Conservation (phyloP, 2,113 vertebrate species). For the Notechis scutatus region DNA sequence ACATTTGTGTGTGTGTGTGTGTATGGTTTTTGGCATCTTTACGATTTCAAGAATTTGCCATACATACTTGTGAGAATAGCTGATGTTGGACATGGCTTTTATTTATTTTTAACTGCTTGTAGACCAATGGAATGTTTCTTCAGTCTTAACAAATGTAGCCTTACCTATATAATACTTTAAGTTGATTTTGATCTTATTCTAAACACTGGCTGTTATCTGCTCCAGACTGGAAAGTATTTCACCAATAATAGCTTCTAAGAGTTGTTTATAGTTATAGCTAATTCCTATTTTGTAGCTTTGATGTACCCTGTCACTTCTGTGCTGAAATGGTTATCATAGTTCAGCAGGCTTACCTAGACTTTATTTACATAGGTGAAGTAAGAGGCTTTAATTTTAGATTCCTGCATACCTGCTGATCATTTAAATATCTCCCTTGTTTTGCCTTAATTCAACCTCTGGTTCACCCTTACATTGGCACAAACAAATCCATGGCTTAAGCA, state of each 20-base stretch:
- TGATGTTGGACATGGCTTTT: not conserved
- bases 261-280: slow-evolving; percentile 1
- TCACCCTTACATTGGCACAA: not conserved
- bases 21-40: not conserved
- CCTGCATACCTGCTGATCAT: not conserved
- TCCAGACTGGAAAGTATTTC: not conserved
- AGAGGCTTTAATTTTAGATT: not conserved
- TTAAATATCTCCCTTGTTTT: not conserved
- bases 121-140: not conserved
- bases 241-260: not conserved
- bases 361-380: not conserved
- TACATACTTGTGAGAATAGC: not conserved
- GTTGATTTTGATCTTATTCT: not conserved
- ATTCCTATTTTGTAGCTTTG: slow-evolving; percentile 51
- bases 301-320: not conserved
- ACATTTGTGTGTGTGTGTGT: not conserved
- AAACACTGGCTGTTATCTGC: not conserved
- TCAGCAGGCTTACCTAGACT: not conserved
- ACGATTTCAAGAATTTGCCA: not conserved
- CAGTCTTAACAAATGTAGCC: not conserved
- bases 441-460: not conserved
- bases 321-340: not conserved
- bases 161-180: not conserved
- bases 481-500: not conserved
- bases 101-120: not conserved